Percentiles rank a stretch among this genome's conserved stretches.
Evolutionary conservation across 2,888 invertebrate genomes (phyloP).

Genomic region (Omphaloscelis lunosa): DNA sequence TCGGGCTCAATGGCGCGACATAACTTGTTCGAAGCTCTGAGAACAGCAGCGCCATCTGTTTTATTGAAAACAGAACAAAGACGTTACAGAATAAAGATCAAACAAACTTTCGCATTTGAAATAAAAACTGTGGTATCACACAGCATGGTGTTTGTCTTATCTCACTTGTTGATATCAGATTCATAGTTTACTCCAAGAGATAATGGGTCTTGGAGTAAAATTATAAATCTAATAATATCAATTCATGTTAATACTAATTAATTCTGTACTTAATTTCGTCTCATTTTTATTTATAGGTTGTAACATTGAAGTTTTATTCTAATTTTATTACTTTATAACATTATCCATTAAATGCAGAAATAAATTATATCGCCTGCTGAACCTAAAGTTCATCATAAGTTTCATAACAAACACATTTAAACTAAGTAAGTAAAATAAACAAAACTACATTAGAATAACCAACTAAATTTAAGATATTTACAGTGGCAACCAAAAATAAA

Average conservation of each 20-base stretch:
- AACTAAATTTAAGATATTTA: neutral
- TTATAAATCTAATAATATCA: neutral
- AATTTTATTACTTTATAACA: neutral
- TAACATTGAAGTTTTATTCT: neutral
- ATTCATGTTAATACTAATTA: neutral
- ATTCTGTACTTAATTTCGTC: neutral
- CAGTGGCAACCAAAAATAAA: slow-evolving; percentile 8
- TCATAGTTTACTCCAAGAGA: neutral
- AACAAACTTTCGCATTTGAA: neutral
- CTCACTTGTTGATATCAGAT: neutral
- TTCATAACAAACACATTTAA: neutral
- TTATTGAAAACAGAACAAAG: slow-evolving; percentile 5
- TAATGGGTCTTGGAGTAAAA: neutral
- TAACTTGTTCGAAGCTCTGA: slow-evolving; percentile 42
- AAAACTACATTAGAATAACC: neutral
- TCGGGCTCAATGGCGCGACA: slow-evolving; percentile 37
- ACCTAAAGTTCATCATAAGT: neutral
- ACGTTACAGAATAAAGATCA: neutral
- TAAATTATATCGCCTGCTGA: neutral
- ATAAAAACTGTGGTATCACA: neutral
- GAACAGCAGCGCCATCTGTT: slow-evolving; percentile 30
- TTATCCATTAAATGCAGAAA: too few relatives aligned
- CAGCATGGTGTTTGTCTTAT: neutral
- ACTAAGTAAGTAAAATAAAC: neutral
- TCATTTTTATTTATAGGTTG: neutral